Evolutionary conservation across 2,797 vertebrate species (phyloP).

Genomic region (Microhierax caerulescens): DNA sequence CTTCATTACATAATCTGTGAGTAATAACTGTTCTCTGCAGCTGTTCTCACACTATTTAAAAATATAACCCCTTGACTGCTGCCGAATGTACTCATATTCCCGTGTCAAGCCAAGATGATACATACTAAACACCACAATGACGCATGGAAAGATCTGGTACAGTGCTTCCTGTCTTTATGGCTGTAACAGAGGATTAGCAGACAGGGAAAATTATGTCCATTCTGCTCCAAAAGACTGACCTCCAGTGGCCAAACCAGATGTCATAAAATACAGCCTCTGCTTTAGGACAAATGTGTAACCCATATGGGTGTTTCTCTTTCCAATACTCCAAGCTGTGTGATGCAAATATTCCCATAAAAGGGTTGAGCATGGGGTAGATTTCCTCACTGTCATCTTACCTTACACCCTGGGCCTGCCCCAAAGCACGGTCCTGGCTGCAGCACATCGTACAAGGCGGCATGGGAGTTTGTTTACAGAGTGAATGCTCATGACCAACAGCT

Average conservation of each 20-base stretch:
- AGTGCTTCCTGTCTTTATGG: background rate
- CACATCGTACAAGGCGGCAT: background rate
- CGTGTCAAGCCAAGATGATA: constrained; percentile 27
- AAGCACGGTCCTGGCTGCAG: background rate
- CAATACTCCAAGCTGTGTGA: background rate
- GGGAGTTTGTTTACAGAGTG: background rate
- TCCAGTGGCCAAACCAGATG: constrained; percentile 26
- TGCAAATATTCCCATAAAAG: background rate
- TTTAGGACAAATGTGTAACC: background rate
- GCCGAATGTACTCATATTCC: background rate
- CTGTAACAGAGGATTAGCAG: background rate
- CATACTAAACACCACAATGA: constrained; percentile 37
- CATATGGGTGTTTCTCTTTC: background rate
- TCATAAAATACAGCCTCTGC: background rate
- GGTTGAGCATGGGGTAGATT: background rate
- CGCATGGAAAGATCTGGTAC: constrained; percentile 40
- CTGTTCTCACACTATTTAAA: constrained; percentile 39
- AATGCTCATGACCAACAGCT: background rate
- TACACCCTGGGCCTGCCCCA: background rate
- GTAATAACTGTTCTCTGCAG: background rate
- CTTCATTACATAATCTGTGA: constrained; percentile 9
- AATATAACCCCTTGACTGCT: constrained; percentile 53
- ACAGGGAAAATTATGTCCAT: background rate
- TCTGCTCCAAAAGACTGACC: constrained; percentile 46
- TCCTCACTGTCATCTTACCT: background rate